A percentile compares a stretch with the other conserved stretches of the same genome.
Conservation (phyloP, 2,888 invertebrate genomes). For the Acronicta leporina region DNA sequence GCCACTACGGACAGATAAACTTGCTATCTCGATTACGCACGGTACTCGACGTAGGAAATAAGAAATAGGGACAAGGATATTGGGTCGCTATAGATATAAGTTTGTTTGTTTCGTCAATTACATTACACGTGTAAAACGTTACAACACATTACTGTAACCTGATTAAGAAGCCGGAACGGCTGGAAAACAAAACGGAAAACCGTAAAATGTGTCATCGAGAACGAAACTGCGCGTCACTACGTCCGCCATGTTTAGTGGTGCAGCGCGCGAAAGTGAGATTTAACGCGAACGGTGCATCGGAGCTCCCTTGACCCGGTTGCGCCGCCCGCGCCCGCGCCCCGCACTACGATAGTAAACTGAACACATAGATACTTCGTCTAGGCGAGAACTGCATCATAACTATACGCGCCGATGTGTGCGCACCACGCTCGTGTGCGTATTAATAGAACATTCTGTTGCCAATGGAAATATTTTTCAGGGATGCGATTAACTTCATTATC, state of each 20-base stretch:
- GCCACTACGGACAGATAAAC: conserved; percentile 75
- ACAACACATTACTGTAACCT: conserved; percentile 68
- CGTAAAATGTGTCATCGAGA: conserved; percentile 77
- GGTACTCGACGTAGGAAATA: conserved; percentile 81
- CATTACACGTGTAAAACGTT: conserved; percentile 79
- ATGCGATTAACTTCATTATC: conserved; percentile 62
- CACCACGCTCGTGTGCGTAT: conserved; percentile 49
- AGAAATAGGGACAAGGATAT: conserved; percentile 87
- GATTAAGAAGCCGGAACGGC: conserved; percentile 52
- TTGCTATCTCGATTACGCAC: conserved; percentile 81
- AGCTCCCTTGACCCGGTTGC: conserved; percentile 87
- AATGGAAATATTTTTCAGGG: conserved; percentile 71
- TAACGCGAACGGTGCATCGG: conserved; percentile 88
- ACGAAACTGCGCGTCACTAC: conserved; percentile 78
- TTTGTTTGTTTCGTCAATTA: conserved; percentile 81
- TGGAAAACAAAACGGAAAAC: conserved; percentile 46
- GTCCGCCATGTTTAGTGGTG: conserved; percentile 83
- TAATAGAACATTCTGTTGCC: conserved; percentile 53
- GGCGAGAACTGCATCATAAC: conserved; percentile 67
- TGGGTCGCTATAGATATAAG: conserved; percentile 71
- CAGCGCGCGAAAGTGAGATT: conserved; percentile 89
- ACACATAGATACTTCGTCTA: conserved; percentile 75
- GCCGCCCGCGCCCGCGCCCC: conserved; percentile 65
- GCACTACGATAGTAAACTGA: conserved; percentile 78
- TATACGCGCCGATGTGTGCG: conserved; percentile 41